Conservation (phyloP, 2,888 invertebrate species). For the Slavum lentiscoides region DNA sequence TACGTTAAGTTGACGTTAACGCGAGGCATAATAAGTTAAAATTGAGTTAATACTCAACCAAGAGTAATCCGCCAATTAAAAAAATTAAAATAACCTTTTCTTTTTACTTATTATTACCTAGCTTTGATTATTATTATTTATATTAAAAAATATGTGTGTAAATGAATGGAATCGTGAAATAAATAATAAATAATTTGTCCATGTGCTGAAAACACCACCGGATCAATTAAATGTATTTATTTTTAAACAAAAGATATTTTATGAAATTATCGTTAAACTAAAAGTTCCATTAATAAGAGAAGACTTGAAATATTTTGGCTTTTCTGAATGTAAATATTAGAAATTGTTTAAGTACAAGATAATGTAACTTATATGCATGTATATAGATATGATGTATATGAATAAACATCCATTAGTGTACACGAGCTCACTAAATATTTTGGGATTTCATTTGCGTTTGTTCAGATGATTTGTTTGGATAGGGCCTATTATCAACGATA, state of each 20-base stretch:
- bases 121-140: no score
- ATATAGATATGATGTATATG: neutral
- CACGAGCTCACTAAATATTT: neutral
- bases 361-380: neutral
- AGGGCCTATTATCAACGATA: neutral
- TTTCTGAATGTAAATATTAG: slow-evolving; percentile 19
- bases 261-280: neutral
- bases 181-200: no score
- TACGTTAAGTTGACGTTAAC: no score
- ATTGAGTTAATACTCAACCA: no score
- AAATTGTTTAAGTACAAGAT: neutral
- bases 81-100: no score
- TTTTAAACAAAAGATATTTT: neutral
- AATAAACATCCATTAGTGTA: neutral
- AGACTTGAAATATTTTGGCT: slow-evolving; percentile 16
- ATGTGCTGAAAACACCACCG: neutral
- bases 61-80: no score
- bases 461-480: neutral
- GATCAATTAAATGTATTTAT: neutral
- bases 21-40: no score
- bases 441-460: neutral
- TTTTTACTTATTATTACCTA: no score
- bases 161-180: no score
- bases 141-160: no score
- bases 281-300: slow-evolving; percentile 24